phyloP scores from a whole-genome alignment of 2,888 invertebrate genomes.

The Apamea crenata region DNA sequence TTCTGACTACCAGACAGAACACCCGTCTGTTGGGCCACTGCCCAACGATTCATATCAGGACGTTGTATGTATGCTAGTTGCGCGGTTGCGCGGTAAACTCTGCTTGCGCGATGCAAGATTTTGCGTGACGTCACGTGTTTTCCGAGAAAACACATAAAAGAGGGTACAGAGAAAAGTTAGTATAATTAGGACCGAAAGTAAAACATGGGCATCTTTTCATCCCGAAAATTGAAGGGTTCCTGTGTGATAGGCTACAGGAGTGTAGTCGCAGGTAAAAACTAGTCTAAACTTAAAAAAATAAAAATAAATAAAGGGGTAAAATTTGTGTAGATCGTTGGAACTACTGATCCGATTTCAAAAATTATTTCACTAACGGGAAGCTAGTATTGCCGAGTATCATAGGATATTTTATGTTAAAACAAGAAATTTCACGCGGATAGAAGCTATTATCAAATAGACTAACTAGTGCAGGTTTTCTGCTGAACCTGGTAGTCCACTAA shows the following conservation, averaged over 20 bases:
- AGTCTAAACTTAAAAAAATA: too few relatives aligned
- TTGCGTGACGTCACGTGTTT: not conserved
- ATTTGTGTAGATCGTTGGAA: not conserved
- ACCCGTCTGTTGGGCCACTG: too few relatives aligned
- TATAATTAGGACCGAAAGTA: not conserved
- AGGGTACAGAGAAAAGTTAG: not conserved
- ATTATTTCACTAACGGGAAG: not conserved
- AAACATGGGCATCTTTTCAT: not conserved
- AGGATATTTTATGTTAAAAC: not conserved
- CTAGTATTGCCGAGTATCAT: not conserved
- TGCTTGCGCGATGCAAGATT: too few relatives aligned
- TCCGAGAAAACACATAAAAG: not conserved
- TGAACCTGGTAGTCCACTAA: slow-evolving; percentile 84
- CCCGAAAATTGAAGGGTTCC: not conserved
- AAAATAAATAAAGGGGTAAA: too few relatives aligned
- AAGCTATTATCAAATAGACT: slow-evolving; percentile 50
- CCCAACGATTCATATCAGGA: too few relatives aligned
- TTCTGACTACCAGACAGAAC: not conserved
- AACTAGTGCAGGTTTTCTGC: slow-evolving; percentile 83
- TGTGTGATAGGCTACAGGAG: not conserved
- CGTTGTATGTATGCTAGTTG: too few relatives aligned
- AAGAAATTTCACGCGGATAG: not conserved
- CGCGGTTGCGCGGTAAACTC: too few relatives aligned
- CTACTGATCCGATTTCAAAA: not conserved
- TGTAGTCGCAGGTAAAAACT: not conserved